Evolutionary conservation across 2,888 invertebrate genomes (phyloP).

Genomic region (Ephialtes manifestator): DNA sequence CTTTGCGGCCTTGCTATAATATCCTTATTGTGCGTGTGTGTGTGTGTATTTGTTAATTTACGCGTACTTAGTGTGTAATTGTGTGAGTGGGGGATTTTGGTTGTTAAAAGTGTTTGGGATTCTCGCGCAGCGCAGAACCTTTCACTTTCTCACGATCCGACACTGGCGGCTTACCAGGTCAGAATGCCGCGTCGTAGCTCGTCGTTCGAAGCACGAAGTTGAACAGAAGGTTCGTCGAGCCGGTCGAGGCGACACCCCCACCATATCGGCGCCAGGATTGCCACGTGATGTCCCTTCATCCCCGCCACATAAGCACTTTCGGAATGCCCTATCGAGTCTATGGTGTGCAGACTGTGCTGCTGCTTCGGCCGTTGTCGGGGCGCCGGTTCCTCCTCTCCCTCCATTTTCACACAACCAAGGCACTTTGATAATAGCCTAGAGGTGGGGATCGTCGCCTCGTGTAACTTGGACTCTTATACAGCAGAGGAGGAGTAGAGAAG

Average conservation of each 20-base stretch:
- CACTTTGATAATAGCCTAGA: conserved; percentile 62
- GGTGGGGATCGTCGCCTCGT: conserved; percentile 81
- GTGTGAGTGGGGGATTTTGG: conserved; percentile 6
- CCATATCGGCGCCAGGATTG: conserved; percentile 71
- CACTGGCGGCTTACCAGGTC: conserved; percentile 85
- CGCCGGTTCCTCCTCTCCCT: conserved; percentile 68
- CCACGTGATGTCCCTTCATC: conserved; percentile 67
- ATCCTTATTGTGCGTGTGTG: conserved; percentile 7
- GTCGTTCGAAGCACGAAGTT: conserved; percentile 66
- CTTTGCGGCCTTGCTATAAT: conserved; percentile 13
- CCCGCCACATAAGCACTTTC: conserved; percentile 45
- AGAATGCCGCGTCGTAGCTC: conserved; percentile 79
- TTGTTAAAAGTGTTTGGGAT: conserved; percentile 36
- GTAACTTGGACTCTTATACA: conserved; percentile 76
- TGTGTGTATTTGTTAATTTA: neutral
- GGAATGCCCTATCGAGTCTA: conserved; percentile 60
- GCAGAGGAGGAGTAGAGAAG: neutral
- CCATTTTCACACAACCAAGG: conserved; percentile 76
- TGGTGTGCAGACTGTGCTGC: conserved; percentile 25
- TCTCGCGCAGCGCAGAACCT: conserved; percentile 62
- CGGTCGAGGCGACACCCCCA: conserved; percentile 64
- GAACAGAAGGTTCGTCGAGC: conserved; percentile 67
- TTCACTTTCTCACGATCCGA: conserved; percentile 80
- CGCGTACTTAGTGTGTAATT: conserved; percentile 7
- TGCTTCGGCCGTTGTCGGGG: conserved; percentile 60